Conservation (phyloP, 2,797 vertebrate genomes). For the Antennarius maculatus region DNA sequence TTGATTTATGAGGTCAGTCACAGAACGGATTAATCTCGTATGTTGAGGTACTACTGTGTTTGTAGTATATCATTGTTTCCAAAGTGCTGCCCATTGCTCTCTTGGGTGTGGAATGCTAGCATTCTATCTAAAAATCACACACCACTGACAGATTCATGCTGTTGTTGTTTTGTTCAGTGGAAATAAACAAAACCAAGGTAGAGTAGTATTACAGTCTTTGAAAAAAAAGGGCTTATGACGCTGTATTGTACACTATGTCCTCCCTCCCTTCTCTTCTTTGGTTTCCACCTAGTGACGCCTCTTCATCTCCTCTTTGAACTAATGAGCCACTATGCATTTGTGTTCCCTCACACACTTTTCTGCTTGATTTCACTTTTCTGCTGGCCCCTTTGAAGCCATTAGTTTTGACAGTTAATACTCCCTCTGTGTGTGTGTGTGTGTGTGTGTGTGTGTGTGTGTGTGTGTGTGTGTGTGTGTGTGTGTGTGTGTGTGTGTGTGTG, state of each 20-base stretch:
- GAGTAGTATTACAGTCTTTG: too few relatives aligned
- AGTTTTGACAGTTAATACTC: conserved; percentile 45
- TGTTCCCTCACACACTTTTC: conserved; percentile 50
- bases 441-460: conserved; percentile 4
- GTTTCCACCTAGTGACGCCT: conserved; percentile 25
- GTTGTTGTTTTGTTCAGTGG: too few relatives aligned
- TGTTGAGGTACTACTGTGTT: too few relatives aligned
- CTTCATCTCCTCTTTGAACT: conserved; percentile 37
- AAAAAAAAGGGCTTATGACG: background rate
- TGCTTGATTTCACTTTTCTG: conserved; percentile 68
- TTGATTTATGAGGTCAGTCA: too few relatives aligned
- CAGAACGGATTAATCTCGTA: too few relatives aligned
- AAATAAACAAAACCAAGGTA: too few relatives aligned
- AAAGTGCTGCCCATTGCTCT: too few relatives aligned
- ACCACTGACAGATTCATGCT: too few relatives aligned
- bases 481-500: conserved; percentile 17
- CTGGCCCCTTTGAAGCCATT: conserved; percentile 61
- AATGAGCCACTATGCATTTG: conserved; percentile 57
- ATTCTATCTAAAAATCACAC: too few relatives aligned
- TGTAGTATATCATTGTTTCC: too few relatives aligned
- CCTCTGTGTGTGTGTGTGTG: background rate
- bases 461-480: conserved; percentile 5
- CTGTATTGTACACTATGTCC: conserved; percentile 6
- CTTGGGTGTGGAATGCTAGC: too few relatives aligned
- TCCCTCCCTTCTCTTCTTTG: conserved; percentile 35